Evolutionary conservation across 2,797 vertebrate genomes (phyloP).

Genomic region (Buceros bicornis): DNA sequence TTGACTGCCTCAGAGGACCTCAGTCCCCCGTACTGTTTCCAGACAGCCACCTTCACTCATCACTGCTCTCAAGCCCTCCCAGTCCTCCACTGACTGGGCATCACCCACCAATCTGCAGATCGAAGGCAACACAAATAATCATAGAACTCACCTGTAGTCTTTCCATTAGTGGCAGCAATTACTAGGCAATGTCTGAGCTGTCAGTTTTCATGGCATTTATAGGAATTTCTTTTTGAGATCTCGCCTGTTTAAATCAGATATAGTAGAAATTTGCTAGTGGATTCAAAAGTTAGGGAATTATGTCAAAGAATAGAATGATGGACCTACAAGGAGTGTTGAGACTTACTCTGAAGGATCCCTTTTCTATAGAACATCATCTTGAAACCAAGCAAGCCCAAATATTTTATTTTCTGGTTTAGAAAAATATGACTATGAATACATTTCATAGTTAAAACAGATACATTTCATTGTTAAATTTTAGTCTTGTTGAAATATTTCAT

Average conservation of each 20-base stretch:
- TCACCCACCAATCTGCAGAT: background rate
- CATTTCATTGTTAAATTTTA: background rate
- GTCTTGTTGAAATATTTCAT: background rate
- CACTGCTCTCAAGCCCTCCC: background rate
- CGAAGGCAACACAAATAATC: background rate
- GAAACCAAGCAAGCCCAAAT: background rate
- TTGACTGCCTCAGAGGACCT: background rate
- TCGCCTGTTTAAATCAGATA: background rate
- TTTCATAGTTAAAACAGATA: background rate
- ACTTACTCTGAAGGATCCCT: background rate
- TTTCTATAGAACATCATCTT: background rate
- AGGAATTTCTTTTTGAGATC: background rate
- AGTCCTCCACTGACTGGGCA: rapidly evolving
- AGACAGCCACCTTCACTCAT: background rate
- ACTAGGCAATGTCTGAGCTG: background rate
- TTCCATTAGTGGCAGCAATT: background rate
- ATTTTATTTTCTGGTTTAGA: background rate
- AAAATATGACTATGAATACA: background rate
- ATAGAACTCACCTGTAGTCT: background rate
- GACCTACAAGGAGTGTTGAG: background rate
- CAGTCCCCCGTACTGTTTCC: background rate
- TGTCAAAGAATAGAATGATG: background rate
- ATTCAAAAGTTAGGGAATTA: background rate
- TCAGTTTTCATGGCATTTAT: background rate
- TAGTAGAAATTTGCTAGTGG: background rate